Percentiles rank a stretch among this genome's conserved stretches.
Evolutionary conservation across 2,797 vertebrate genomes (phyloP).

Genomic region (Enteromius viviparus): DNA sequence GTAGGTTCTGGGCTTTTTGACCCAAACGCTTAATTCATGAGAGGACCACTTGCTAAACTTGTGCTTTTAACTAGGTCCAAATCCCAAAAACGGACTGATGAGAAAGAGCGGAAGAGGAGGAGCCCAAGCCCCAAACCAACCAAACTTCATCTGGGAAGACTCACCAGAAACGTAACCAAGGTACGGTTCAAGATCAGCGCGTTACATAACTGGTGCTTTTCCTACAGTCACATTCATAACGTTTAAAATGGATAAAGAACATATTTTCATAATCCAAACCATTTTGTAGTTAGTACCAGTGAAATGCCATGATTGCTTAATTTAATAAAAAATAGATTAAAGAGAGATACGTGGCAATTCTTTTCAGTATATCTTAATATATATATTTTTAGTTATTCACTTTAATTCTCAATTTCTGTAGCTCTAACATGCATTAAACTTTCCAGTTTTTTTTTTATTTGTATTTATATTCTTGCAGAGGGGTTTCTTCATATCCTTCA

Average conservation of each 20-base stretch:
- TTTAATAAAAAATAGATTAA: background rate
- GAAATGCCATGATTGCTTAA: background rate
- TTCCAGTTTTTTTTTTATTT: background rate
- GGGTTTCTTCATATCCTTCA: background rate
- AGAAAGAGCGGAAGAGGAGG: conserved; percentile 91
- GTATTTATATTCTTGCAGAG: background rate
- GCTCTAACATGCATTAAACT: background rate
- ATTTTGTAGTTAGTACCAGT: background rate
- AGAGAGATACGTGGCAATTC: background rate
- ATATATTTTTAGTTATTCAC: too few relatives aligned
- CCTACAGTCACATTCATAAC: background rate
- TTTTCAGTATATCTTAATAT: too few relatives aligned
- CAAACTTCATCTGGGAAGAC: conserved; percentile 92
- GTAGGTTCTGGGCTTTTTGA: conserved; percentile 69
- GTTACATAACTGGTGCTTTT: background rate
- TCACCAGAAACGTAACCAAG: conserved; percentile 97
- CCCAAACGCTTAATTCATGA: background rate
- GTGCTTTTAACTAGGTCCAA: conserved; percentile 80
- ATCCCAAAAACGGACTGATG: conserved; percentile 91
- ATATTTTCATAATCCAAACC: background rate
- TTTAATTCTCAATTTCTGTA: background rate
- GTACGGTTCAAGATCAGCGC: conserved; percentile 66
- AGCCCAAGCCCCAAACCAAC: conserved; percentile 94
- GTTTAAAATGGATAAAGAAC: too few relatives aligned
- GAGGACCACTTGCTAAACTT: background rate